Conservation (phyloP, 2,113 vertebrate genomes). For the Protomyctophum bolini region DNA sequence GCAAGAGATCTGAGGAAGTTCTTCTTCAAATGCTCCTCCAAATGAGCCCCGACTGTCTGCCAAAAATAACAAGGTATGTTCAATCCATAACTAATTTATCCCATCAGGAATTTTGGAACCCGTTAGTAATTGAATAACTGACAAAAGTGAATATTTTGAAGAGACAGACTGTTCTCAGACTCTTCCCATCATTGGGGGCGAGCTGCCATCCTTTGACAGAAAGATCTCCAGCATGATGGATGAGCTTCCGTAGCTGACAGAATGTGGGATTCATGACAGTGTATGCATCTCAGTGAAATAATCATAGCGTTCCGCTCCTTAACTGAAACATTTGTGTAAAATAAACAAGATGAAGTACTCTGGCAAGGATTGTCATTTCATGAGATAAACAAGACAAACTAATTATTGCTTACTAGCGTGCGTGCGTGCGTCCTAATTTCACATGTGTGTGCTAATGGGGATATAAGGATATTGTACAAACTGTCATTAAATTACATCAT, state of each 20-base stretch:
- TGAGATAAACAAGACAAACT: not conserved
- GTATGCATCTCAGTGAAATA: not conserved
- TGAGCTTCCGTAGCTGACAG: constrained; percentile 10
- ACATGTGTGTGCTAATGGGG: not conserved
- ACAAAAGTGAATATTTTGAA: constrained; percentile 12
- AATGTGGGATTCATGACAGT: not conserved
- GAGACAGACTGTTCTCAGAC: constrained; percentile 31
- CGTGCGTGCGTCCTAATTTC: not conserved
- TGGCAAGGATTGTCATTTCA: not conserved
- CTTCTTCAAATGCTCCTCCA: too few relatives aligned
- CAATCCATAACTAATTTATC: not conserved
- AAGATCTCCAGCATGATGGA: constrained; percentile 13
- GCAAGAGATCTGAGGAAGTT: too few relatives aligned
- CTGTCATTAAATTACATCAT: not conserved
- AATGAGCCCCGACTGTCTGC: too few relatives aligned
- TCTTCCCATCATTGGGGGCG: constrained; percentile 38
- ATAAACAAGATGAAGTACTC: constrained; percentile 13
- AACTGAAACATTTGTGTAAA: constrained; percentile 11
- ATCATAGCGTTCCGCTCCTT: not conserved
- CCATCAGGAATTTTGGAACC: constrained; percentile 12
- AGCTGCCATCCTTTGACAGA: constrained; percentile 17
- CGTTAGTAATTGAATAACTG: not conserved
- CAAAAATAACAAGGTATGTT: not conserved
- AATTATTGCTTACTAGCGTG: not conserved
- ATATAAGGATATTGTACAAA: constrained; percentile 21